phyloP scores from a whole-genome alignment of 2,797 vertebrate species.

The Labeo calbasu region DNA sequence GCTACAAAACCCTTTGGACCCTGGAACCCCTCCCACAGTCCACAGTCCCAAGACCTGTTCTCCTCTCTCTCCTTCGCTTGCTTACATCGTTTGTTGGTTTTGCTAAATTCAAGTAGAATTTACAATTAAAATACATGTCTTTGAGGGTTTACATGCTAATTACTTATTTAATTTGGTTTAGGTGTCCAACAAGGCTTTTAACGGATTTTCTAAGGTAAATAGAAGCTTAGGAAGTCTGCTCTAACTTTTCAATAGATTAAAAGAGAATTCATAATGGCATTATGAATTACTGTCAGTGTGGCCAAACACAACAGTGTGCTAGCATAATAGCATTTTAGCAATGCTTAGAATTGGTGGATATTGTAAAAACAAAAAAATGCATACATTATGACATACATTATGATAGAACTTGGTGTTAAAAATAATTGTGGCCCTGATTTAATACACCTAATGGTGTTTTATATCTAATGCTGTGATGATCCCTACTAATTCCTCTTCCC shows the following conservation, averaged over 20 bases:
- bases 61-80: conserved; percentile 64
- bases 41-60: conserved; percentile 62
- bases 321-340: background rate
- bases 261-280: conserved; percentile 14
- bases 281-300: conserved; percentile 26
- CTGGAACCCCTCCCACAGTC: conserved; percentile 66
- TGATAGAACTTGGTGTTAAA: background rate
- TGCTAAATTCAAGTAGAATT: conserved; percentile 55
- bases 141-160: conserved; percentile 63
- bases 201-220: conserved; percentile 88
- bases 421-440: background rate
- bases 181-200: conserved; percentile 83
- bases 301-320: conserved; percentile 1
- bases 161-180: conserved; percentile 77
- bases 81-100: conserved; percentile 60
- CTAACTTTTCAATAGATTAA: background rate
- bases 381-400: background rate
- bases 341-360: background rate
- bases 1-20: conserved; percentile 60
- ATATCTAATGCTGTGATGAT: conserved; percentile 15
- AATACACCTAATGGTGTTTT: conserved; percentile 25
- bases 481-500: conserved; percentile 52
- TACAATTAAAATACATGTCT: conserved; percentile 36
- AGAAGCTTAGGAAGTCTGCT: conserved; percentile 22
- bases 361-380: background rate